Evolutionary conservation across 2,113 vertebrate species (phyloP).

Genomic region (Eubucco bourcierii): DNA sequence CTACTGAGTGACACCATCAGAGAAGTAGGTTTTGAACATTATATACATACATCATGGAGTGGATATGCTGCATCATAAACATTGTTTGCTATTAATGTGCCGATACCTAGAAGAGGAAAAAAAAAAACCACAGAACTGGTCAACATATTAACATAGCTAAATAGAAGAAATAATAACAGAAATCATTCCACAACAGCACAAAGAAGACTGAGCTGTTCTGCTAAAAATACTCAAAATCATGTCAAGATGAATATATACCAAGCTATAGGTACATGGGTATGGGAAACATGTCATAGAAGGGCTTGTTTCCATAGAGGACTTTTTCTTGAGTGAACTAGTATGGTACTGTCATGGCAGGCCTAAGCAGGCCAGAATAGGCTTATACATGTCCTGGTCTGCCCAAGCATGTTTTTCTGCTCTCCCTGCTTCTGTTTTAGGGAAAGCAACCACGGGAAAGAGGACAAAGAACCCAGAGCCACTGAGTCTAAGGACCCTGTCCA

Average conservation of each 20-base stretch:
- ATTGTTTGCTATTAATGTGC: conserved; percentile 89
- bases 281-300: neutral
- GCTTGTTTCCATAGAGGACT: neutral
- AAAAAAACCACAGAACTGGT: neutral
- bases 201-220: neutral
- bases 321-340: neutral
- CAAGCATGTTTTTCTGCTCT: too few relatives aligned
- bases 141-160: neutral
- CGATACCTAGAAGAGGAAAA: conserved; percentile 81
- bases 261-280: neutral
- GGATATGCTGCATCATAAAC: conserved; percentile 93
- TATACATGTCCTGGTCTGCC: too few relatives aligned
- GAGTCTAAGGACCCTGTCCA: too few relatives aligned
- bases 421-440: too few relatives aligned
- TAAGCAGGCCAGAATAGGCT: too few relatives aligned
- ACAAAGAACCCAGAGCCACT: too few relatives aligned
- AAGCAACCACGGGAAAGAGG: too few relatives aligned
- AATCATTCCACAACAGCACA: neutral
- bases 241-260: neutral
- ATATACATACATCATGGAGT: conserved; percentile 91
- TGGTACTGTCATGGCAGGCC: too few relatives aligned
- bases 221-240: neutral
- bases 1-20: neutral
- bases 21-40: neutral
- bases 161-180: neutral